Conservation (phyloP, 2,797 vertebrate genomes). For the Xenentodon cancila region DNA sequence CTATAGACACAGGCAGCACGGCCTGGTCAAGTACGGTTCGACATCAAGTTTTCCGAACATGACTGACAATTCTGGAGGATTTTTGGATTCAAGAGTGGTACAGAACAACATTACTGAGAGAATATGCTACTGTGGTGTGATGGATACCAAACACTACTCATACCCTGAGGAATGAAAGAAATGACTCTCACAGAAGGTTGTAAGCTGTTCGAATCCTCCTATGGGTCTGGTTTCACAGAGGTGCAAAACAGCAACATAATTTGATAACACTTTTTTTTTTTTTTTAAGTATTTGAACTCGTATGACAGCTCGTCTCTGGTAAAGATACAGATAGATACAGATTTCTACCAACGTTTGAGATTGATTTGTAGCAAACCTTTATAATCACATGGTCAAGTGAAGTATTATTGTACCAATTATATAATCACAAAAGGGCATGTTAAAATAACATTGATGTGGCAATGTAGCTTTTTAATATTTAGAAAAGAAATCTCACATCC, state of each 20-base stretch:
- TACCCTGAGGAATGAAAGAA: conserved; percentile 35
- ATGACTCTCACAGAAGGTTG: conserved; percentile 41
- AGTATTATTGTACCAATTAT: conserved; percentile 3
- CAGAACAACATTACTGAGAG: conserved; percentile 50
- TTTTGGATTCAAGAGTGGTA: conserved; percentile 57
- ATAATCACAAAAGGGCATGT: conserved; percentile 6
- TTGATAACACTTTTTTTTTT: conserved; percentile 10
- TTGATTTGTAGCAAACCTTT: conserved; percentile 22
- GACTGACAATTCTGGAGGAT: conserved; percentile 59
- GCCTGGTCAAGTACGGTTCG: conserved; percentile 20
- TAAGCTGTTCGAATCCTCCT: conserved; percentile 58
- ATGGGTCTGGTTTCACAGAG: conserved; percentile 30
- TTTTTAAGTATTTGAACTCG: conserved; percentile 20
- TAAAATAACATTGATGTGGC: conserved; percentile 3
- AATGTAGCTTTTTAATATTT: neutral
- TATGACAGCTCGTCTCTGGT: conserved; percentile 12
- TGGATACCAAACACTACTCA: conserved; percentile 57
- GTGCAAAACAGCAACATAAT: conserved; percentile 14
- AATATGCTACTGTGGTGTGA: conserved; percentile 46
- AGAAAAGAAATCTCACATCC: neutral
- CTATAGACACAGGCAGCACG: conserved; percentile 82
- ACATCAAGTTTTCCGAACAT: conserved; percentile 36
- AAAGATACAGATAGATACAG: conserved; percentile 7
- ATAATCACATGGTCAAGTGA: conserved; percentile 7
- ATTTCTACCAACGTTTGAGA: conserved; percentile 22